phyloP scores from a whole-genome alignment of 1,140 invertebrate species.

The Zaprionus camerounensis region DNA sequence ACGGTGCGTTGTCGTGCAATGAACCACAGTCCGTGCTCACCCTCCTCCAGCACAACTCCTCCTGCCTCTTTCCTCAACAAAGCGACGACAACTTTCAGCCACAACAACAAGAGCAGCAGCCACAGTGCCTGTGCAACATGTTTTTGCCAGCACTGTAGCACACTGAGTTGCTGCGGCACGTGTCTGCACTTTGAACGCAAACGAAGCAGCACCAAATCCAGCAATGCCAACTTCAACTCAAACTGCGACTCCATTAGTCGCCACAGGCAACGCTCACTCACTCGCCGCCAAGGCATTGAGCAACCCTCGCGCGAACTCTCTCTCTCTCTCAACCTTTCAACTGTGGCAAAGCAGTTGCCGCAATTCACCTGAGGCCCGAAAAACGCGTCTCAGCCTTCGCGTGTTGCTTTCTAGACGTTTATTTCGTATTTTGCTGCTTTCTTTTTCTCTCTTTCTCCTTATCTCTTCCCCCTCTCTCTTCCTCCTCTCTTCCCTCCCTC shows the following conservation, averaged over 20 bases:
- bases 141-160: conserved; percentile 57
- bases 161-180: conserved; percentile 54
- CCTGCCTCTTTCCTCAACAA: background rate
- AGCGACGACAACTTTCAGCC: conserved; percentile 55
- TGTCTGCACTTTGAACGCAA: conserved; percentile 78
- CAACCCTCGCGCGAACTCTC: conserved; percentile 34
- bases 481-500: conserved; percentile 27
- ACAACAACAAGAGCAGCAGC: background rate
- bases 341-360: conserved; percentile 1
- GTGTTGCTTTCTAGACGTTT: conserved; percentile 8
- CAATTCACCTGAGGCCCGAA: conserved; percentile 28
- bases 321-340: background rate
- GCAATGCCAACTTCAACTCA: conserved; percentile 46
- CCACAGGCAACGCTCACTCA: too few species aligned
- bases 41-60: background rate
- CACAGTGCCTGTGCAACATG: conserved; percentile 47
- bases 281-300: conserved; percentile 16
- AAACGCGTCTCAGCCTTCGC: conserved; percentile 1
- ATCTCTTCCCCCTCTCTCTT: conserved; percentile 8
- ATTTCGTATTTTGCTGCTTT: conserved; percentile 10
- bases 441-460: conserved; percentile 17
- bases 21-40: conserved; percentile 40
- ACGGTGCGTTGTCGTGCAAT: conserved; percentile 61
- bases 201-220: conserved; percentile 54
- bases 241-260: conserved; percentile 25